Evolutionary conservation across 2,888 invertebrate species (phyloP).

Genomic region (Megalurothrips usitatus): DNA sequence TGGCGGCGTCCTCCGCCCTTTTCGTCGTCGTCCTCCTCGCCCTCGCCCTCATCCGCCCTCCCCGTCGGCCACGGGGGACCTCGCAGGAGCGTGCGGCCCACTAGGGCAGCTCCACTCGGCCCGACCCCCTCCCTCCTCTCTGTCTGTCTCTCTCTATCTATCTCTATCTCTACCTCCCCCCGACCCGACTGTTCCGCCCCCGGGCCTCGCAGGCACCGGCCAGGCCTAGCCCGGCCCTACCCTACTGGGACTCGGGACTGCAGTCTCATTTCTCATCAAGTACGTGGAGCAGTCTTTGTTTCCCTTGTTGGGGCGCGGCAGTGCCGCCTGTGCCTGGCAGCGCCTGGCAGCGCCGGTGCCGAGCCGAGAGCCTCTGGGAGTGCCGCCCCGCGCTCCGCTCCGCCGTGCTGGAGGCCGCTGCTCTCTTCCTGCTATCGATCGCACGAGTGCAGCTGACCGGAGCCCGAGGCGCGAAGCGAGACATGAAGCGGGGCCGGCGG

Average conservation of each 20-base stretch:
- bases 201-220: background rate
- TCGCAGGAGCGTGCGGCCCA: too few relatives aligned
- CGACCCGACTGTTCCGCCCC: background rate
- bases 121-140: background rate
- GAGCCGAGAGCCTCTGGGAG: too few relatives aligned
- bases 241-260: background rate
- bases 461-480: background rate
- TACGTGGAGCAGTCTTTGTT: background rate
- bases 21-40: too few relatives aligned
- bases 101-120: background rate
- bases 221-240: background rate
- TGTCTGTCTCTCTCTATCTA: background rate
- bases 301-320: background rate
- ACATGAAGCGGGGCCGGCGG: too few relatives aligned
- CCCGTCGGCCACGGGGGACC: too few relatives aligned
- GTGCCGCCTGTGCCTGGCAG: background rate
- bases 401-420: background rate
- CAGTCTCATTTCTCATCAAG: conserved; percentile 11
- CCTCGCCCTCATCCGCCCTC: background rate
- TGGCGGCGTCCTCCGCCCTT: too few relatives aligned
- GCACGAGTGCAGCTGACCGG: background rate
- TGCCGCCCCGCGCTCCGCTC: too few relatives aligned
- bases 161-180: background rate
- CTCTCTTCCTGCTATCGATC: background rate
- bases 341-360: background rate